These are phyloP conservation scores for Tiaroga cobitis DNA, from an alignment of 2,797 vertebrate genomes.

Conservation along the genomic window DNA sequence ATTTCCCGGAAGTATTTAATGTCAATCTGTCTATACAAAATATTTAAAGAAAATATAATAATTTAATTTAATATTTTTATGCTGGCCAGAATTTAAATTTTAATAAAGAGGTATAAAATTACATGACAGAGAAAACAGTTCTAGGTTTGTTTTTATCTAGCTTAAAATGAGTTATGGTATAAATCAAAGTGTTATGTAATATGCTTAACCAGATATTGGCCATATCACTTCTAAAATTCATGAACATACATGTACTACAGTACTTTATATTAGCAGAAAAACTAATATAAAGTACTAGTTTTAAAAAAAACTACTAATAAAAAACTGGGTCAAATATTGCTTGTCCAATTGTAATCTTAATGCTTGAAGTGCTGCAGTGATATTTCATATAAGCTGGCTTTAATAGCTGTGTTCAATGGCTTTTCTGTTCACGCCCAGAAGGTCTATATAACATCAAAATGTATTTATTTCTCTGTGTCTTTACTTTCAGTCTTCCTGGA, in stretches of 20 bases:
- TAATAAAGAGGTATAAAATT: not conserved
- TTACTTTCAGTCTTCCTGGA: not conserved
- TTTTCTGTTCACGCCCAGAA: not conserved
- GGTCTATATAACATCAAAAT: not conserved
- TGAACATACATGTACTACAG: not conserved
- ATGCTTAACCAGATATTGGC: not conserved
- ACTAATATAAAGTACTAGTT: too few relatives aligned
- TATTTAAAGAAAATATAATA: not conserved
- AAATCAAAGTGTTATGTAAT: constrained; percentile 20
- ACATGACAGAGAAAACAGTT: not conserved
- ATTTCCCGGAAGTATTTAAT: not conserved
- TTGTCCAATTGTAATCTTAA: not conserved
- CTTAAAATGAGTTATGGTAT: constrained; percentile 1
- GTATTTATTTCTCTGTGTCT: not conserved
- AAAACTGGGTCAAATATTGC: not conserved
- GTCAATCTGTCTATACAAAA: not conserved
- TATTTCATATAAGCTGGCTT: not conserved
- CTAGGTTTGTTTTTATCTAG: not conserved
- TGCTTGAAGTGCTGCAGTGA: not conserved
- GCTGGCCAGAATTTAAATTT: not conserved
- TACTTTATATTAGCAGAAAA: not conserved
- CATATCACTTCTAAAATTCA: not conserved
- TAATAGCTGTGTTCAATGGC: not conserved
- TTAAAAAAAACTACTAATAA: too few relatives aligned
- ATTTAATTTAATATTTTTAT: not conserved